Percentiles rank a stretch among this genome's conserved stretches.
Evolutionary conservation across 2,888 invertebrate genomes (phyloP).

Genomic region (Muscina levida): DNA sequence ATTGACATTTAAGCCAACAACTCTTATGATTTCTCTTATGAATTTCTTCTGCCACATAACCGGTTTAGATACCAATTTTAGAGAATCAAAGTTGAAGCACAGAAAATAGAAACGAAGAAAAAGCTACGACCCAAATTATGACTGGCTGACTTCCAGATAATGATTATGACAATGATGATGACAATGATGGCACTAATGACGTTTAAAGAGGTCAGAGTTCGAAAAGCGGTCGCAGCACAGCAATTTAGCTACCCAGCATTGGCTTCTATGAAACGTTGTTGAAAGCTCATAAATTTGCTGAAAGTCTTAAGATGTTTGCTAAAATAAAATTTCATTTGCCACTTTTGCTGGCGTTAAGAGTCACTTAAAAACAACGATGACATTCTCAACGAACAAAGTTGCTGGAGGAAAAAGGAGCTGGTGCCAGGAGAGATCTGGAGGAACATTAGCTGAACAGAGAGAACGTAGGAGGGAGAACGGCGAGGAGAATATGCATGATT

Average conservation of each 20-base stretch:
- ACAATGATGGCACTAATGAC: background rate
- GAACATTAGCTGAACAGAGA: too few species aligned
- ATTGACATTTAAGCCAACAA: conserved; percentile 33
- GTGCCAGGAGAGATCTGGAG: too few species aligned
- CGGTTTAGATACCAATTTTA: conserved; percentile 20
- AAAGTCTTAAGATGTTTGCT: conserved; percentile 44
- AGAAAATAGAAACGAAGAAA: background rate
- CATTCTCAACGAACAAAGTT: too few species aligned
- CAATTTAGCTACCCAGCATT: too few species aligned
- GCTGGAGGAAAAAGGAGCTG: too few species aligned
- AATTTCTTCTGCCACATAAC: conserved; percentile 8
- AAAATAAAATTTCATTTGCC: conserved; percentile 56
- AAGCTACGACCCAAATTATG: conserved; percentile 1
- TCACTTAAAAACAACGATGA: conserved; percentile 45
- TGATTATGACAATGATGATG: background rate
- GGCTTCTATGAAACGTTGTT: conserved; percentile 7
- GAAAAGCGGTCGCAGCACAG: background rate
- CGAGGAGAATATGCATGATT: background rate
- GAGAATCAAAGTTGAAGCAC: background rate
- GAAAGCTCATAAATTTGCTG: conserved; percentile 55
- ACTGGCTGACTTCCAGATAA: background rate
- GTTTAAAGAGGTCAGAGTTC: background rate
- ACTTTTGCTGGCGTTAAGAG: conserved; percentile 52
- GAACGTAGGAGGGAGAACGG: background rate
- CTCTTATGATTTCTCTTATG: conserved; percentile 8